Evolutionary conservation across 2,113 vertebrate genomes (phyloP).

Genomic region (Tetrax tetrax): DNA sequence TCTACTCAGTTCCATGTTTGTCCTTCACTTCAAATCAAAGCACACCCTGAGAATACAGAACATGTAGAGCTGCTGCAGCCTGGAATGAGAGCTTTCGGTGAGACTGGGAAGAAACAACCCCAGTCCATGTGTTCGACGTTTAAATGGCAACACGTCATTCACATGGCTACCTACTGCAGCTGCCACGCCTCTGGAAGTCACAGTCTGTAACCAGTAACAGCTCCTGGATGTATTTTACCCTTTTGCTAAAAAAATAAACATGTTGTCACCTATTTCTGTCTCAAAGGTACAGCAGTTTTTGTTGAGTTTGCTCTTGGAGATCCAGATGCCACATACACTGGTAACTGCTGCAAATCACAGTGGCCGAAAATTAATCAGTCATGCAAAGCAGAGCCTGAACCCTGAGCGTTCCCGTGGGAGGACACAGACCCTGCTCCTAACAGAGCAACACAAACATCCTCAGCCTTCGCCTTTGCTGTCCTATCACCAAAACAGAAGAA

Average conservation of each 20-base stretch:
- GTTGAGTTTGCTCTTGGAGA: neutral
- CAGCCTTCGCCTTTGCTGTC: neutral
- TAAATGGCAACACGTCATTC: neutral
- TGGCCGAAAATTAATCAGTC: neutral
- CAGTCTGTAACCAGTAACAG: neutral
- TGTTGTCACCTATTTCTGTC: rapidly evolving
- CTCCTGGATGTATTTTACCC: neutral
- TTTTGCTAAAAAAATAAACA: neutral
- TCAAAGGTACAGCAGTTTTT: neutral
- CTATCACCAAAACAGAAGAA: neutral
- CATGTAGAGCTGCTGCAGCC: neutral
- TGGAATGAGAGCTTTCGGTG: neutral
- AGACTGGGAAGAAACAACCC: neutral
- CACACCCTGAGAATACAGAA: neutral
- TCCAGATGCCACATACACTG: neutral
- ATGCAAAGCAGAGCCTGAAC: neutral
- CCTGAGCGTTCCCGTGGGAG: neutral
- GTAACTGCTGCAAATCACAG: neutral
- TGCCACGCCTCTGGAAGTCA: neutral
- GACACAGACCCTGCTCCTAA: neutral
- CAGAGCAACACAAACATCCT: neutral
- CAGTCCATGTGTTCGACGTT: rapidly evolving
- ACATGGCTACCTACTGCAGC: neutral
- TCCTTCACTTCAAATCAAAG: neutral
- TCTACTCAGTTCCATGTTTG: neutral